Base-by-base conservation (phyloP, 1,140 invertebrate species). In the Cydia fagiglandana region DNA sequence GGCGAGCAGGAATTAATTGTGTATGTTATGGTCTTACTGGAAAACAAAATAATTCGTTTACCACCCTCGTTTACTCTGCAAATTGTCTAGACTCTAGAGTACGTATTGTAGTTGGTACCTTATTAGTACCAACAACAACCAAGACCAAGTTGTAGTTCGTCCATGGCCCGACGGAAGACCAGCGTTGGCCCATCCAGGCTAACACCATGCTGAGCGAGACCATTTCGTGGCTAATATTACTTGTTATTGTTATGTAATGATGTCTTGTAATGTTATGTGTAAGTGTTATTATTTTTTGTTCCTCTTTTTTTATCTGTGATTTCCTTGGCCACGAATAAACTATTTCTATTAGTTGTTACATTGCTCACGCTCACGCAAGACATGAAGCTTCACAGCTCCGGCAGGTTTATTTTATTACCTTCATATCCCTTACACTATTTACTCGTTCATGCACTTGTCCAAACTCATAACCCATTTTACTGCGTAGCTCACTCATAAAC, bases 381-480 rank as follows among this genome's bases (percentile, higher is more conserved):
- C 20, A 61, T 61, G 1, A 61, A 24, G 50, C 50, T 24, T 4
- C 56, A 61, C 17, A 24, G 56, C 17, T 50, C 47, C 9, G 53
- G 20, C 56, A 24, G 20, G 56, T 61, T 61, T 61, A 61, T 61
- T 61, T 61, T 24, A 61, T 61, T 61, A 24, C 20, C 20, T 61
- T 20, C 20, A 10, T 24, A 24, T n/a, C 9, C 53, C 15, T 41
- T 10, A 61, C 9, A 61, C 17, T 24, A 61, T 61, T 61, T 61
- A 24, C 20, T 24, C 20, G n/a, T 17, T 0, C n/a, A 17, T 56
- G n/a, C 53, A 61, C 56, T 61, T 61, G 56, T 61, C 20, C n/a
- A 61, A 61, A 61, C 56, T 61, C 56, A 61, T 61, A 61, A 61
- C 56, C 20, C 53, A 24, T 61, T 61, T 61, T 24, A 61, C 24